A percentile compares a stretch with the other conserved stretches of the same genome.
Evolutionary conservation across 2,888 invertebrate genomes (phyloP).

Genomic region (Nemotelus nigrinus): DNA sequence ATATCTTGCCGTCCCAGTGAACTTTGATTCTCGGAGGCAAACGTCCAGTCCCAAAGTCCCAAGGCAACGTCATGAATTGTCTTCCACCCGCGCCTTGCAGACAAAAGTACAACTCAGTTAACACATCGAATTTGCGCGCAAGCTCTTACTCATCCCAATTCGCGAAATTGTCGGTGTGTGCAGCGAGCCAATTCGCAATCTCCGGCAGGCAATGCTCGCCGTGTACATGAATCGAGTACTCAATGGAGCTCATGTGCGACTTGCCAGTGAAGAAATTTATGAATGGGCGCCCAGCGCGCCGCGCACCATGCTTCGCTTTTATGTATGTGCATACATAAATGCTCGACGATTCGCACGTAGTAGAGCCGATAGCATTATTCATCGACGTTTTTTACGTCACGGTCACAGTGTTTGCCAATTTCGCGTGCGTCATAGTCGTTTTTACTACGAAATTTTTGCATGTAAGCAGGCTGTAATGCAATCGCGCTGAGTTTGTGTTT

Average conservation of each 20-base stretch:
- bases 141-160: constrained; percentile 26
- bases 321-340: not conserved
- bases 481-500: no score
- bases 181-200: no score
- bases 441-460: no score
- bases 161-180: not conserved
- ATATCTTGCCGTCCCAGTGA: not conserved
- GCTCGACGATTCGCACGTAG: not conserved
- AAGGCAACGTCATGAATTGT: not conserved
- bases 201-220: not conserved
- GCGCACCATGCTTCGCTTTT: not conserved
- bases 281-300: constrained; percentile 5
- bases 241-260: not conserved
- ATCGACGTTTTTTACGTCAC: constrained; percentile 18
- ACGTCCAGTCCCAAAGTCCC: constrained; percentile 25
- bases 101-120: not conserved
- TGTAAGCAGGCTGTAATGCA: no score
- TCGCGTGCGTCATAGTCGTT: no score
- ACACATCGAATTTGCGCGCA: constrained; percentile 14
- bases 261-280: constrained; percentile 19
- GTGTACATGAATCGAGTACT: not conserved
- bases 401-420: not conserved
- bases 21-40: constrained; percentile 19
- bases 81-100: not conserved
- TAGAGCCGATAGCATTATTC: not conserved